Base-by-base conservation (phyloP, 2,113 vertebrate genomes). In the Strix aluco region DNA sequence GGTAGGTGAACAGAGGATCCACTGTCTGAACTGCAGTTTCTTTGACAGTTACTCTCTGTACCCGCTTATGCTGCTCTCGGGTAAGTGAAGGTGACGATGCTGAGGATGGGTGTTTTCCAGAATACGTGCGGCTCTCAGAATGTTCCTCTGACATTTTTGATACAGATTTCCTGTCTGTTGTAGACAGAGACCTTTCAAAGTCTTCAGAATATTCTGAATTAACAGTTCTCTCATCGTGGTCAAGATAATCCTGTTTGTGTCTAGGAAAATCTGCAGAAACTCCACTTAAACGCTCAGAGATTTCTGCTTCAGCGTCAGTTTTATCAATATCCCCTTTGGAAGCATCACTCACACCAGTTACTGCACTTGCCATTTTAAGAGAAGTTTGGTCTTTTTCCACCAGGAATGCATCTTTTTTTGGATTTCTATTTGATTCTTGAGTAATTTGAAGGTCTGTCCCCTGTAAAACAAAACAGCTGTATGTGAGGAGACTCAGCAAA, bases 1-100 rank as follows among this genome's bases (percentile, higher is more conserved):
- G 82, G 47, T 62, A 96, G 42, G 94, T 19, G 9, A 96, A 95
- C 0, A 86, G 90, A 4, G 96, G 87, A 12, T 96, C 91, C 13
- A 86, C 94, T 0, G 99, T 99, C 98, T 99, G 99, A 22, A 98
- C 98, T 0, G 98, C 98, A 0, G 81, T 95, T 5, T 99, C 99
- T 82, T 86, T 99, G n/a, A 98, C 73, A 0, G 32, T 26, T 3
- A 70, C 93, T 51, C 52, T 77, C 5, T 22, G 62, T 4, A 19
- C 25, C 27, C 1, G 65, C 23, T 8, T 4, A 3, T 1, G 40
- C 67, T 0, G 15, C 13, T 16, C 77, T 10, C 9, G 52, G 57
- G 16, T 4, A 6, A 14, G 3, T 3, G 0, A 0, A 1, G 8
- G 34, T 2, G 73, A 9, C 0, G 49, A 19, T 3, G 34, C 5